Evolutionary conservation across 2,888 invertebrate species (phyloP).

Genomic region (Eristalis tenax): DNA sequence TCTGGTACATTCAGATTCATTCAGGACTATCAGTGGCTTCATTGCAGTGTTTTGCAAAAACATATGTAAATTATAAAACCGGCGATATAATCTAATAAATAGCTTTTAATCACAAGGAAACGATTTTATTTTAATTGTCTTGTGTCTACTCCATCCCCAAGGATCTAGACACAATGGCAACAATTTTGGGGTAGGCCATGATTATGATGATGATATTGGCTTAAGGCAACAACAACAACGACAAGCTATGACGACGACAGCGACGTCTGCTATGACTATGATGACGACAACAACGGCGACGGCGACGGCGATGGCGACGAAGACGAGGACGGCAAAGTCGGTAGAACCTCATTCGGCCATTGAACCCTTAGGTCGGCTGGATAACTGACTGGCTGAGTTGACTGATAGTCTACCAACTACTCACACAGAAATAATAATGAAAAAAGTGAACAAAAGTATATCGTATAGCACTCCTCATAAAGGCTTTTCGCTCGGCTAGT

Average conservation of each 20-base stretch:
- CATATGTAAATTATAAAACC: conserved; percentile 2
- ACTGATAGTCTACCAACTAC: conserved; percentile 66
- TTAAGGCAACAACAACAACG: conserved; percentile 62
- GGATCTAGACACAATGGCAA: conserved; percentile 63
- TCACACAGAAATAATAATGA: conserved; percentile 41
- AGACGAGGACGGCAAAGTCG: conserved; percentile 45
- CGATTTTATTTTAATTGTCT: conserved; percentile 6
- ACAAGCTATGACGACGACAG: conserved; percentile 61
- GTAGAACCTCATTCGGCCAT: conserved; percentile 47
- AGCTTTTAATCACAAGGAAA: conserved; percentile 43
- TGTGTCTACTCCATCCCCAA: conserved; percentile 58
- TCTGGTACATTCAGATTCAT: background rate
- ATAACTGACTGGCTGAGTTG: conserved; percentile 60
- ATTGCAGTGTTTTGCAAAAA: conserved; percentile 3
- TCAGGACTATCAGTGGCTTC: conserved; percentile 19
- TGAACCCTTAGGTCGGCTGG: conserved; percentile 64
- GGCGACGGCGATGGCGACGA: conserved; percentile 25
- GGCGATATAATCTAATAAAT: conserved; percentile 9
- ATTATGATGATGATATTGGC: conserved; percentile 72
- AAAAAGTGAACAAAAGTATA: background rate
- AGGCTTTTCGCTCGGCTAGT: conserved; percentile 23
- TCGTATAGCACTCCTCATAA: conserved; percentile 26
- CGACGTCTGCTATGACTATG: conserved; percentile 47
- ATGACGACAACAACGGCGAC: conserved; percentile 44
- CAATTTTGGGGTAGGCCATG: conserved; percentile 70